A percentile compares a stretch with the other conserved stretches of the same genome.
Evolutionary conservation across 1,140 invertebrate species (phyloP).

Genomic region (Drusus annulatus): DNA sequence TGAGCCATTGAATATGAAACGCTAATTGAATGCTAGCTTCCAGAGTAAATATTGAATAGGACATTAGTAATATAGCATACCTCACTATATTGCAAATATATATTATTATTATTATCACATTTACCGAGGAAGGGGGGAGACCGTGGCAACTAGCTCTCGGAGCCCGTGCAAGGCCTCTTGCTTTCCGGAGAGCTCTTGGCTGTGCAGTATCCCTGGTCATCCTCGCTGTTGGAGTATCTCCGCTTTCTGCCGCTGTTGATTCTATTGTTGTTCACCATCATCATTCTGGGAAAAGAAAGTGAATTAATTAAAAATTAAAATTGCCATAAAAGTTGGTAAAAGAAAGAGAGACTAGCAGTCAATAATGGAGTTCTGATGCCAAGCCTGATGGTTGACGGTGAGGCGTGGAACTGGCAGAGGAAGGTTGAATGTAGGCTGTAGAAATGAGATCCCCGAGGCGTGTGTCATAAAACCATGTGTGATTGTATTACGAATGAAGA

Average conservation of each 20-base stretch:
- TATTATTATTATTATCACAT: not conserved
- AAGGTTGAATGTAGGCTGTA: no score
- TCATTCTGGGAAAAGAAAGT: slow-evolving; percentile 42
- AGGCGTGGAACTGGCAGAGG: no score
- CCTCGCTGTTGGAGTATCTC: slow-evolving; percentile 18
- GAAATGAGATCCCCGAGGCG: no score
- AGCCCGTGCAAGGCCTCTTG: slow-evolving; percentile 20
- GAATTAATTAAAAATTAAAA: not conserved
- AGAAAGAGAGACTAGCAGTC: no score
- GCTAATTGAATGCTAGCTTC: slow-evolving; percentile 13
- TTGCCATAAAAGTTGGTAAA: no score
- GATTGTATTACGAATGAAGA: no score
- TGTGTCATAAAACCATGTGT: no score
- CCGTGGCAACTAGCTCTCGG: slow-evolving; percentile 25
- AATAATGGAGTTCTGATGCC: no score
- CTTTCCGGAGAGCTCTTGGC: slow-evolving; percentile 51
- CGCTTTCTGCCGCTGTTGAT: slow-evolving; percentile 25
- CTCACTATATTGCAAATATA: not conserved
- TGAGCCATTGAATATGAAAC: not conserved
- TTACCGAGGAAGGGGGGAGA: slow-evolving; percentile 15
- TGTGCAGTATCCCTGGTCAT: slow-evolving; percentile 51
- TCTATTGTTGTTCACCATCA: slow-evolving; percentile 23
- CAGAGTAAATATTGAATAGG: slow-evolving; percentile 9
- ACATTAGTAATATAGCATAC: not conserved
- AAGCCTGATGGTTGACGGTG: no score